A percentile compares a stretch with the other conserved stretches of the same genome.
These are phyloP conservation scores for Eubasilissa splendida DNA, from an alignment of 2,888 invertebrate species.

Conservation along the genomic window DNA sequence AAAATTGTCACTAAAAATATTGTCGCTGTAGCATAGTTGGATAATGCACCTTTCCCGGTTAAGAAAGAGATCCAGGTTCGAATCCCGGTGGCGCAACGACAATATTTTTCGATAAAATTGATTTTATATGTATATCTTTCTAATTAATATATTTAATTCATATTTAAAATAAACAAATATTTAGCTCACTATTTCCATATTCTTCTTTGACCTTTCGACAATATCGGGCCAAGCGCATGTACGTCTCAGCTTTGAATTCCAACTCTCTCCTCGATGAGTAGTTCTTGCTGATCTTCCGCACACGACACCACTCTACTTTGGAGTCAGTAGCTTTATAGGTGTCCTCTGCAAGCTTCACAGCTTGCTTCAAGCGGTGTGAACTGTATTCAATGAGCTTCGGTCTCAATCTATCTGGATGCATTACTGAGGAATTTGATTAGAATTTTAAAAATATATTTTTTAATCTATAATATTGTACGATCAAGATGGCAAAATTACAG, in stretches of 20 bases:
- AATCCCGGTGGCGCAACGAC: too few relatives aligned
- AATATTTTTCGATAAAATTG: too few relatives aligned
- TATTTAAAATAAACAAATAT: too few relatives aligned
- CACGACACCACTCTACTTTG: neutral
- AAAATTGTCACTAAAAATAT: too few relatives aligned
- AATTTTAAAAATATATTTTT: too few relatives aligned
- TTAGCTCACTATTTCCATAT: conserved; percentile 37
- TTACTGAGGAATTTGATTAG: neutral
- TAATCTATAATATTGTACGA: too few relatives aligned
- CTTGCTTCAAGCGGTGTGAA: neutral
- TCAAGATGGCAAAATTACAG: too few relatives aligned
- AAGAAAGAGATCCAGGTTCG: too few relatives aligned
- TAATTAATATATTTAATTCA: too few relatives aligned
- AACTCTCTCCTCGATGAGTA: neutral
- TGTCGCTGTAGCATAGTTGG: too few relatives aligned
- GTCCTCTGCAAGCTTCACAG: conserved; percentile 9
- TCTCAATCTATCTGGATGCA: conserved; percentile 1
- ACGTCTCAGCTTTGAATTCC: conserved; percentile 61
- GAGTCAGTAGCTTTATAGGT: neutral
- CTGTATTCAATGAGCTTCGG: conserved; percentile 31
- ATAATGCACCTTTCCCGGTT: too few relatives aligned
- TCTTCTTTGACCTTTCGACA: conserved; percentile 61
- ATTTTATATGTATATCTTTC: too few relatives aligned
- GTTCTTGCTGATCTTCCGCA: neutral
- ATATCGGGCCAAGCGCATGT: conserved; percentile 65